These are phyloP conservation scores for Eidolon helvum DNA, from an alignment of 2,113 vertebrate genomes.

Conservation along the genomic window DNA sequence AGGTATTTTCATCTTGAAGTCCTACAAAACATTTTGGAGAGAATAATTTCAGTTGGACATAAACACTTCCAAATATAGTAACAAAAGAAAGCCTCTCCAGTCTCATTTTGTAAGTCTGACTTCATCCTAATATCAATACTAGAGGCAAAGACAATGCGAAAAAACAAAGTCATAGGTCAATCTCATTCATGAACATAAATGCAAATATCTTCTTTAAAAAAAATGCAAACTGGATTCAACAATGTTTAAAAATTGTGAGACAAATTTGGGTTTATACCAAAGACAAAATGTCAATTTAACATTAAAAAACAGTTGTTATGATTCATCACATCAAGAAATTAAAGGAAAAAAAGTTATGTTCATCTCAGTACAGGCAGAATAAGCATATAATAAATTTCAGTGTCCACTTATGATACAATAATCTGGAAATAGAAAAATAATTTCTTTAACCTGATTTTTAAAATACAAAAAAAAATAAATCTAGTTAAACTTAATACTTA, in stretches of 20 bases:
- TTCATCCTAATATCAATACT: background rate
- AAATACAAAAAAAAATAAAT: background rate
- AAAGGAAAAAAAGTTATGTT: background rate
- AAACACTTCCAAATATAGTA: background rate
- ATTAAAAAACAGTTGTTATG: background rate
- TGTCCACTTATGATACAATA: background rate
- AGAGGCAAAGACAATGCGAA: background rate
- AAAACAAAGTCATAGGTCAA: background rate
- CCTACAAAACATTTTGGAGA: background rate
- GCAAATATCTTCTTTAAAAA: background rate
- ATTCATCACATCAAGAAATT: background rate
- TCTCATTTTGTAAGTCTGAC: background rate
- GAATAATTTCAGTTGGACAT: background rate
- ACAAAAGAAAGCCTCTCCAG: background rate
- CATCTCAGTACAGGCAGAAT: background rate
- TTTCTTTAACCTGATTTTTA: background rate
- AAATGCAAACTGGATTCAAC: background rate
- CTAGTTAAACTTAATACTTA: background rate
- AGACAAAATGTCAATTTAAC: background rate
- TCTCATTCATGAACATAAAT: background rate
- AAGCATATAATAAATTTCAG: background rate
- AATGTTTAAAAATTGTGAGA: background rate
- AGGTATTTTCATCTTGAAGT: background rate
- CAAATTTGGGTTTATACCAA: background rate
- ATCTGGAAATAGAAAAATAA: background rate